phyloP scores from a whole-genome alignment of 2,888 invertebrate genomes.

The Cheiracanthium punctorium region DNA sequence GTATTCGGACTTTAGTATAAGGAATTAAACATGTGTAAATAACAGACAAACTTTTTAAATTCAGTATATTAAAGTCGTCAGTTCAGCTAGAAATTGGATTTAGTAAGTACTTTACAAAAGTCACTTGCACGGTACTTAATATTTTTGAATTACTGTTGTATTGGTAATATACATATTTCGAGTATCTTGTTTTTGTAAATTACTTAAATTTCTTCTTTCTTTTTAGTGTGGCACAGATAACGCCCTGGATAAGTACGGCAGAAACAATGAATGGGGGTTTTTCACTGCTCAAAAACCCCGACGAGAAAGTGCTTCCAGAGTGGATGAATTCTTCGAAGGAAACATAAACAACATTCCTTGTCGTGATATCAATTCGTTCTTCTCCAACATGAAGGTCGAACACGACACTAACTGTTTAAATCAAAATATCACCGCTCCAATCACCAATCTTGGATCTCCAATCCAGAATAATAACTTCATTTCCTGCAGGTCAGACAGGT shows the following conservation, averaged over 20 bases:
- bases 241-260: constrained; percentile 60
- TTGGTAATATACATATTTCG: neutral
- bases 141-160: neutral
- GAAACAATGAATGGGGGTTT: constrained; percentile 76
- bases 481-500: neutral
- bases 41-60: too few relatives aligned
- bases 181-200: neutral
- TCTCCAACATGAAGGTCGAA: neutral
- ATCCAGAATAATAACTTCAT: neutral
- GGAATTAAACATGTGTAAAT: too few relatives aligned
- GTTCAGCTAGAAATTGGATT: too few relatives aligned
- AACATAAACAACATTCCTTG: neutral
- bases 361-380: neutral
- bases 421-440: constrained; percentile 13
- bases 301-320: constrained; percentile 80
- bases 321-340: constrained; percentile 82
- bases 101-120: neutral
- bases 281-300: constrained; percentile 77
- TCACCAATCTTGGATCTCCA: neutral
- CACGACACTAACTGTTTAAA: neutral
- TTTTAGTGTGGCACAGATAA: constrained; percentile 19
- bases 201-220: neutral
- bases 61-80: too few relatives aligned
- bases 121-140: neutral
- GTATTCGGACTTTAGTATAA: too few relatives aligned